Conservation (phyloP, 2,797 vertebrate genomes). For the Sebastes minor region DNA sequence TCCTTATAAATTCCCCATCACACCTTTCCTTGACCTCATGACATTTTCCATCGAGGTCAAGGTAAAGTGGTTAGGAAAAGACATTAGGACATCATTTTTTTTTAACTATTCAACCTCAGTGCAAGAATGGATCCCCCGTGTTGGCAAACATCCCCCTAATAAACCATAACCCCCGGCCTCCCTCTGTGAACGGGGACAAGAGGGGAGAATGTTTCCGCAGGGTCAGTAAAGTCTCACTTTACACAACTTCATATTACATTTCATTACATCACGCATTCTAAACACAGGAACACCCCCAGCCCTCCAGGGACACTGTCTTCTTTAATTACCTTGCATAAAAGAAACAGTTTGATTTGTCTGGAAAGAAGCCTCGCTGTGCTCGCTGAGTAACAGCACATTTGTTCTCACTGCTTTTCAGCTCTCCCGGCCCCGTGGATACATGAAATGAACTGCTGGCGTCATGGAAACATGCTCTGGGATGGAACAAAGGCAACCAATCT, state of each 20-base stretch:
- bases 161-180: not conserved
- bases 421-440: constrained; percentile 16
- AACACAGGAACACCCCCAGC: not conserved
- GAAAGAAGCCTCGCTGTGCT: constrained; percentile 1
- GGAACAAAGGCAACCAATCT: constrained; percentile 51
- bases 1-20: not conserved
- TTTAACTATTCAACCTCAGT: not conserved
- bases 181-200: not conserved
- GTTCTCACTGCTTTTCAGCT: constrained; percentile 22
- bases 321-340: constrained; percentile 5
- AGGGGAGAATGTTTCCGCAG: not conserved
- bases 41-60: not conserved
- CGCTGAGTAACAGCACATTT: not conserved
- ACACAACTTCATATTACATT: not conserved
- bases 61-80: not conserved
- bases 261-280: not conserved
- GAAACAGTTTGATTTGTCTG: not conserved
- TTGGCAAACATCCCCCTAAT: not conserved
- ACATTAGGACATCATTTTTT: not conserved
- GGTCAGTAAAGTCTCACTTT: constrained; percentile 1
- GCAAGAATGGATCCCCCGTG: not conserved
- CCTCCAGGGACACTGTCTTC: not conserved
- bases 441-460: constrained; percentile 47
- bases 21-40: not conserved
- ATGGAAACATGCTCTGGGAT: constrained; percentile 48